Percentiles rank a stretch among this genome's conserved stretches.
These are phyloP conservation scores for Phrynocephalus vlangalii DNA, from an alignment of 2,797 vertebrate species.

Conservation along the genomic window DNA sequence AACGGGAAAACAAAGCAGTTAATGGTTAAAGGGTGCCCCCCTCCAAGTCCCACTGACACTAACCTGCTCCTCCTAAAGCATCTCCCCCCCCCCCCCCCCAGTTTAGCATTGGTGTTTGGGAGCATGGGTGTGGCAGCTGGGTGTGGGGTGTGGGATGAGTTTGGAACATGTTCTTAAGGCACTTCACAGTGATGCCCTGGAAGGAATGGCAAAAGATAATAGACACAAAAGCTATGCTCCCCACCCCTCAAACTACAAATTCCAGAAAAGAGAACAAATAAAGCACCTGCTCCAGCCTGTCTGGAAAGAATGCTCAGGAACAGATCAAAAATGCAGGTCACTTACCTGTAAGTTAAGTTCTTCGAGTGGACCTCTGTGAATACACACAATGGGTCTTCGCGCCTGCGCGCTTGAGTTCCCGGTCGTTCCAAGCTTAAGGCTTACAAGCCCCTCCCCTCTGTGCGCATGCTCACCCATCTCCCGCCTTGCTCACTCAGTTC, in stretches of 20 bases:
- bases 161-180: background rate
- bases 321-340: accelerated
- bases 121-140: accelerated
- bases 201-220: constrained; percentile 36
- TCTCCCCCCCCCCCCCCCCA: too few relatives aligned
- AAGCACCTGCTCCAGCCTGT: background rate
- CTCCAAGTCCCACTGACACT: background rate
- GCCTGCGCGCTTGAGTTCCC: too few relatives aligned
- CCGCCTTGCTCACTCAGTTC: too few relatives aligned
- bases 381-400: too few relatives aligned
- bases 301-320: background rate
- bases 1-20: constrained; percentile 63
- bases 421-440: too few relatives aligned
- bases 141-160: background rate
- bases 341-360: too few relatives aligned
- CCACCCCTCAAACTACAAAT: accelerated
- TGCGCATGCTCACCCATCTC: too few relatives aligned
- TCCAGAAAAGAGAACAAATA: background rate
- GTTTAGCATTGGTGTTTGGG: background rate
- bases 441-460: too few relatives aligned
- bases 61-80: constrained; percentile 9
- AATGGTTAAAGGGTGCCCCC: constrained; percentile 25
- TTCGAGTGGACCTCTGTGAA: too few relatives aligned
- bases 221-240: background rate
- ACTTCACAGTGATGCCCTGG: background rate